phyloP scores from a whole-genome alignment of 2,888 invertebrate genomes.

The Philereme vetulata region DNA sequence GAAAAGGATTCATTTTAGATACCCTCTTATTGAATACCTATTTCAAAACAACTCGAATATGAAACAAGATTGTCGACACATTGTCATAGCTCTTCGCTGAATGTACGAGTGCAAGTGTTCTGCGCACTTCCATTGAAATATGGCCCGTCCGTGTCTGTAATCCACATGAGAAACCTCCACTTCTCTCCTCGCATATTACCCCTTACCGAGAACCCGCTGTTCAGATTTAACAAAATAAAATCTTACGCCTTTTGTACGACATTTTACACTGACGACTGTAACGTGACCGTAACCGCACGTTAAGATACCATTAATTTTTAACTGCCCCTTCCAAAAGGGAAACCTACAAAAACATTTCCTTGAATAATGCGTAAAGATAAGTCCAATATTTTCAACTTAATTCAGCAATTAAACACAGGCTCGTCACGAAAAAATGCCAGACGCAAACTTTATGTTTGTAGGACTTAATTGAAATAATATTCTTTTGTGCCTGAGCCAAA shows the following conservation, averaged over 20 bases:
- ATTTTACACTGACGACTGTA: slow-evolving; percentile 19
- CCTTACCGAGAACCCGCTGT: slow-evolving; percentile 7
- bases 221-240: slow-evolving; percentile 22
- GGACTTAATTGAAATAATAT: slow-evolving; percentile 76
- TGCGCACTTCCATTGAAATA: slow-evolving; percentile 28
- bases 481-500: slow-evolving; percentile 68
- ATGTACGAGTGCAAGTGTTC: slow-evolving; percentile 28
- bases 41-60: slow-evolving; percentile 29
- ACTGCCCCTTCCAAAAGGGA: slow-evolving; percentile 28
- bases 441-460: slow-evolving; percentile 52
- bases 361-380: slow-evolving; percentile 39
- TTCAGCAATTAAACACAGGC: slow-evolving; percentile 51
- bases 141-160: slow-evolving; percentile 27
- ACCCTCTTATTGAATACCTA: slow-evolving; percentile 25
- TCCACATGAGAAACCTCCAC: slow-evolving; percentile 20
- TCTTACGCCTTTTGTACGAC: slow-evolving; percentile 3
- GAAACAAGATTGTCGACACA: slow-evolving; percentile 28
- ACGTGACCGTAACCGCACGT: slow-evolving; percentile 6
- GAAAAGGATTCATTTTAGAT: slow-evolving; percentile 12
- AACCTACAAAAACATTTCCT: slow-evolving; percentile 36
- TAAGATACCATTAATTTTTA: slow-evolving; percentile 25
- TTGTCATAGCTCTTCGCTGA: slow-evolving; percentile 29
- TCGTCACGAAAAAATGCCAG: slow-evolving; percentile 48
- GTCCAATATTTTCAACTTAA: slow-evolving; percentile 42
- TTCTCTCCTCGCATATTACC: slow-evolving; percentile 21